Base-by-base conservation (phyloP, 23 tunicate genomes). In the Trididemnum nubilum region DNA sequence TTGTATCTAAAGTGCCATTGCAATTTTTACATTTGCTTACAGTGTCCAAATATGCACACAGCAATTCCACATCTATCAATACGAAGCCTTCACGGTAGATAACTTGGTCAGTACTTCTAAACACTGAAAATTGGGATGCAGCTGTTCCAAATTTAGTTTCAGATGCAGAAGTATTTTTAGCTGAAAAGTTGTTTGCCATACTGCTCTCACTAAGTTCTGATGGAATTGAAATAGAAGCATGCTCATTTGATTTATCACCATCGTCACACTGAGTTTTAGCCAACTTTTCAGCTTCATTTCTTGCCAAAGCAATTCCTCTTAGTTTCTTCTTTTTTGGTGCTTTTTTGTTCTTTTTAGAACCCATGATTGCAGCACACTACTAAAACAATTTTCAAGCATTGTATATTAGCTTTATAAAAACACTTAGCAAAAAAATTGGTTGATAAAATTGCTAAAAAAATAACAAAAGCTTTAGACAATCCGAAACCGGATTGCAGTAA, bases 21-120 rank as follows among this genome's bases (percentile, higher is more conserved):
- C 67, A 61, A 61, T 21, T n/a, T 61, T 24, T 24, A n/a, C 67
- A 61, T 24, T 61, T 61, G 26, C 67, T 61, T 5, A 61, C 67
- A 61, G 26, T 61, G 29, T 61, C 67, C 26, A 61, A 61, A 26
- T 61, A 61, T 24, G 28, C 29, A 61, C 67, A 61, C 26, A 61
- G n/a, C 28, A 61, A 24, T n/a, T 61, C n/a, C 26, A 24, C 26
- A 24, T 61, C 67, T 21, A 61, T 5, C 26, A 61, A 24, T 4
- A 61, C 28, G 26, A 12, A 61, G 67, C 67, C 28, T 61, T 61
- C 67, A 44, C 12, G 9, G 15, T 9, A 7, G 54, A 44, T 44
- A 44, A 44, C 12, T 44, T 9, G 54, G 54, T 44, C 54, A 44
- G 54, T 15, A 44, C 54, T 15, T 7, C 54, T 44, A 15, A 44